A percentile compares a stretch with the other conserved stretches of the same genome.
Conservation (phyloP, 2,797 vertebrate genomes). For the Syndactyla subalaris region DNA sequence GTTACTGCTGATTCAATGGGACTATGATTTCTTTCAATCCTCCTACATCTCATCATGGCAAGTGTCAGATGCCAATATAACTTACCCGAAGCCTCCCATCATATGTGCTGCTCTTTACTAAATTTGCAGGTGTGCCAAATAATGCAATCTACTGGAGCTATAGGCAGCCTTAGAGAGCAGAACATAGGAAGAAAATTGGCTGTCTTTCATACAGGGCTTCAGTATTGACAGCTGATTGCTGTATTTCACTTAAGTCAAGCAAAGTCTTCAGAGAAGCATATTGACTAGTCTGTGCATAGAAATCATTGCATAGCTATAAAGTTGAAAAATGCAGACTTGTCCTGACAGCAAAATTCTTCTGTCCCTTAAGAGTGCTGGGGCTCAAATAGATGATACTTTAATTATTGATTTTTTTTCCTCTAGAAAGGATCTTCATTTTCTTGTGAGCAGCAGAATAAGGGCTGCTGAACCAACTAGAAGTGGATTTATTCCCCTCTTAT, state of each 20-base stretch:
- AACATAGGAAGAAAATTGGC: neutral
- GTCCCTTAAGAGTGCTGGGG: neutral
- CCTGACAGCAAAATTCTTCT: neutral
- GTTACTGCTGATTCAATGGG: neutral
- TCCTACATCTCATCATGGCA: neutral
- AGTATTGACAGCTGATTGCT: slow-evolving; percentile 11
- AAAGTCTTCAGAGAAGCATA: neutral
- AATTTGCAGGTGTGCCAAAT: neutral
- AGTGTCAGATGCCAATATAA: neutral
- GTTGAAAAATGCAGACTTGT: neutral
- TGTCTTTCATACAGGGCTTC: neutral
- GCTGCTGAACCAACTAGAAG: neutral
- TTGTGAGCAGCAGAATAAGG: neutral
- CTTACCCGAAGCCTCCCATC: neutral
- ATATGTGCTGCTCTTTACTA: neutral
- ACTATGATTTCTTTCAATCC: neutral
- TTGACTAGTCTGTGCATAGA: neutral
- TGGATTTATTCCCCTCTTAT: neutral
- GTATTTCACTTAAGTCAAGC: neutral
- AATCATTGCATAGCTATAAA: neutral
- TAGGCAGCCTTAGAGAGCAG: neutral
- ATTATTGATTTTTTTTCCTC: neutral
- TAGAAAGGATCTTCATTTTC: neutral
- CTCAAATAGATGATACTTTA: neutral
- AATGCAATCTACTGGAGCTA: neutral